These are phyloP conservation scores for Anthoscopus minutus DNA, from an alignment of 2,113 vertebrate species.

Conservation along the genomic window DNA sequence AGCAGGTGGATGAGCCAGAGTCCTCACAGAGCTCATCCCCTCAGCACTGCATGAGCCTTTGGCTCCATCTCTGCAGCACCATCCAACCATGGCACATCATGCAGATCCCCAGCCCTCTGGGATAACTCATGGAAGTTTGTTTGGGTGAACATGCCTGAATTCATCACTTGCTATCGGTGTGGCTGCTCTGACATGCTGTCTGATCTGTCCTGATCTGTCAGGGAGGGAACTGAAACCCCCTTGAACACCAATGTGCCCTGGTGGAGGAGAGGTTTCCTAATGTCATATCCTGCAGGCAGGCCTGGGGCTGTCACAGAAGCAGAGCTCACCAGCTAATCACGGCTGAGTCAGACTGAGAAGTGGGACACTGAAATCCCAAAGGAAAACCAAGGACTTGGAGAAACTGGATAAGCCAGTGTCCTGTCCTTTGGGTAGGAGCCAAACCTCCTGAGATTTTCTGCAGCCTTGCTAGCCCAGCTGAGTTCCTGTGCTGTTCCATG, in stretches of 20 bases:
- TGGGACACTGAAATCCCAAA: not conserved
- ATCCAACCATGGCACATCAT: not conserved
- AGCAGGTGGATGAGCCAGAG: not conserved
- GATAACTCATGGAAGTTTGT: not conserved
- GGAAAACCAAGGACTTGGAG: not conserved
- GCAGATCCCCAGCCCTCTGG: not conserved
- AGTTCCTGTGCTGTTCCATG: not conserved
- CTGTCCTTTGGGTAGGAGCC: accelerated
- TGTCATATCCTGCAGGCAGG: not conserved
- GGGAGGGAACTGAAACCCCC: not conserved
- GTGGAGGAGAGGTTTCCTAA: not conserved
- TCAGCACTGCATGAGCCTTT: not conserved
- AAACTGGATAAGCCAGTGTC: not conserved
- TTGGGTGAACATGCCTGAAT: not conserved
- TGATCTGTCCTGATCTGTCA: not conserved
- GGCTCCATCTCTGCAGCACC: not conserved
- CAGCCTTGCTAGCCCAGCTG: not conserved
- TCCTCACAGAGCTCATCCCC: not conserved
- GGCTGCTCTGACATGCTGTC: not conserved
- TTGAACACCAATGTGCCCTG: accelerated
- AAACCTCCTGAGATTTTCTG: not conserved
- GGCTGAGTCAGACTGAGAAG: not conserved
- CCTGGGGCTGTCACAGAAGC: not conserved
- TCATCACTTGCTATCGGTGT: not conserved
- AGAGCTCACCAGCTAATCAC: not conserved